Evolutionary conservation across 2,797 vertebrate genomes (phyloP).

Genomic region (Melopsittacus undulatus): DNA sequence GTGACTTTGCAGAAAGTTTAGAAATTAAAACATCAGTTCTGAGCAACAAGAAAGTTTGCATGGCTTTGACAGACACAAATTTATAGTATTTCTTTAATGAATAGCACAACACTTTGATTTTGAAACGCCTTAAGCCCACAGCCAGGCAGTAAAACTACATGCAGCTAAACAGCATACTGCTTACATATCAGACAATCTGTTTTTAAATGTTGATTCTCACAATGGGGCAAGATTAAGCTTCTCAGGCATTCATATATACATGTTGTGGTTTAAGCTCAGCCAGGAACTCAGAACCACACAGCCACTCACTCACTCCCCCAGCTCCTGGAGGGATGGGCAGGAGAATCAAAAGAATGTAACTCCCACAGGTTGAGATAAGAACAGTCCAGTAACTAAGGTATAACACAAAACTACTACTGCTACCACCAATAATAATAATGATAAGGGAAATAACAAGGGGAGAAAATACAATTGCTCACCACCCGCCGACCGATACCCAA

Average conservation of each 20-base stretch:
- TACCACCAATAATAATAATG: not conserved
- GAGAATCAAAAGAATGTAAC: not conserved
- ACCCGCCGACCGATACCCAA: not conserved
- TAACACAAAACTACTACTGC: not conserved
- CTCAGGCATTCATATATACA: not conserved
- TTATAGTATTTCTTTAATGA: not conserved
- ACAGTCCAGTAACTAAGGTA: not conserved
- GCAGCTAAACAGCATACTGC: not conserved
- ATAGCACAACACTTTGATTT: not conserved
- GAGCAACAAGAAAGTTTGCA: not conserved
- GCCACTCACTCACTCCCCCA: not conserved
- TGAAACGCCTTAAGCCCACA: not conserved
- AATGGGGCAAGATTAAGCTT: not conserved
- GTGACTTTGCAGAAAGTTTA: not conserved
- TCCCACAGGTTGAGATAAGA: not conserved
- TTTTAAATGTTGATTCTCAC: not conserved
- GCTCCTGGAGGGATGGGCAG: not conserved
- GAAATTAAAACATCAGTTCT: not conserved
- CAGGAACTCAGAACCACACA: not conserved
- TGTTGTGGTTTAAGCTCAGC: not conserved
- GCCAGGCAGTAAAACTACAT: not conserved
- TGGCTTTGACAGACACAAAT: not conserved
- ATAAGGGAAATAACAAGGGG: not conserved
- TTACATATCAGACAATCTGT: fast-evolving
- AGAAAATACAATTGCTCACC: not conserved